Evolutionary conservation across 2,113 vertebrate genomes (phyloP), one percentile per base, ranked within the genome.

Genomic region (Neotoma lepida): DNA sequence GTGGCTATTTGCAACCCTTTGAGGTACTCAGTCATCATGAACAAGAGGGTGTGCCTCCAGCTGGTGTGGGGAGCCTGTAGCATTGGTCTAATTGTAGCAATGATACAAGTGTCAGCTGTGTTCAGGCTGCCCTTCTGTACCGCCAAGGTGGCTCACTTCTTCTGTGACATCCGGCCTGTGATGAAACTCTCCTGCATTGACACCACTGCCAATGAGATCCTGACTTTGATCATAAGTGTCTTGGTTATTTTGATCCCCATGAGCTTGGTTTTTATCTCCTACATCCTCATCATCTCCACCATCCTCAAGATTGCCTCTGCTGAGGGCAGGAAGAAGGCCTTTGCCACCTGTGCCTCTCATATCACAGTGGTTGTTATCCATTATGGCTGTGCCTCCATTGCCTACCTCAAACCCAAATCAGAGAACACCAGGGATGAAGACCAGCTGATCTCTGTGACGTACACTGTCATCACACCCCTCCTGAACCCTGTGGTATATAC

Each of bases 1-100:
- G 92, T 98, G 68, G 95, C 90, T 35, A 98, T 97, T 26, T 97
- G 91, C n/a, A 95, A 93, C 5, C 96, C 96, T 8, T 81, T 97
- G 76, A 94, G 90, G 44, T 97, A 97, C 33, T 35, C 61, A 1
- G 17, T 96, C 15, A 93, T 96, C 78, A 97, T 97, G 96, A 97
- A 63, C 1, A 94, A 90, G 81, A 46, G 15, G 7, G 26, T 92
- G 20, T 95, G 93, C 22, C 0, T n/a, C 7, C 88, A 94, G 64
- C 4, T 97, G n/a, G 76, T 90, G 8, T 46, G 61, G 10, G 77
- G 58, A 0, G 6, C 91, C n/a, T 88, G 78, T 20, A 82, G 70
- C 58, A 84, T 89, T 4, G 90, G 93, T 7, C 24, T 96, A 0
- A 30, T 71, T 35, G 70, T 97, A 39, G 95, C 91, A 14, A 30